These are phyloP conservation scores for Rhorus exstirpatorius DNA, from an alignment of 2,888 invertebrate genomes.

Conservation along the genomic window DNA sequence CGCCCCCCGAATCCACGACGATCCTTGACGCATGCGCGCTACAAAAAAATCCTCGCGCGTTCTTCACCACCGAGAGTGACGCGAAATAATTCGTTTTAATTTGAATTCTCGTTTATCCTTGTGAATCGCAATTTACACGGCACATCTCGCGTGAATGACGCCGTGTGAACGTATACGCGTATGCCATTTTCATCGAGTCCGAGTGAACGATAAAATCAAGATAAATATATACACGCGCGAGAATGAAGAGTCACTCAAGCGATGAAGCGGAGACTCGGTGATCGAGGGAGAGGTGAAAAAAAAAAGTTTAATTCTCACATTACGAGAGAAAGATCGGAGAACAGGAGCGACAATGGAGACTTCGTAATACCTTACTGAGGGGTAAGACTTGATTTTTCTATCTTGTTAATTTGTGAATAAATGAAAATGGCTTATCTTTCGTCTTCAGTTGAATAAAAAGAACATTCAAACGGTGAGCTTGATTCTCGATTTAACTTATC, in stretches of 20 bases:
- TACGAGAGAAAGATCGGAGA: conserved; percentile 23
- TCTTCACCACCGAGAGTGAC: not conserved
- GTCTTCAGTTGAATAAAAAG: no score
- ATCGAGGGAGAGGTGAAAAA: conserved; percentile 12
- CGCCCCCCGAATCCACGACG: not conserved
- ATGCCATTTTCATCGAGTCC: not conserved
- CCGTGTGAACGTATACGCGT: not conserved
- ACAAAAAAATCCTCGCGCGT: not conserved
- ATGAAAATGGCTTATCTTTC: not conserved
- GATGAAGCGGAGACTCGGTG: conserved; percentile 37
- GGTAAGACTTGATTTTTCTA: conserved; percentile 34
- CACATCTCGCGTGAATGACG: conserved; percentile 11
- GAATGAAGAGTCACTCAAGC: conserved; percentile 31
- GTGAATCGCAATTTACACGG: not conserved
- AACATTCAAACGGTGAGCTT: no score
- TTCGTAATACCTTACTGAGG: conserved; percentile 55
- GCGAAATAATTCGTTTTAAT: not conserved
- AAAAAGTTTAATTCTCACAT: not conserved
- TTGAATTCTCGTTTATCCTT: not conserved
- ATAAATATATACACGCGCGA: conserved; percentile 5
- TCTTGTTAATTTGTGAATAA: not conserved
- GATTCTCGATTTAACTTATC: not conserved
- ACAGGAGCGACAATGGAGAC: conserved; percentile 43
- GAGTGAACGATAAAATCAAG: conserved; percentile 38
- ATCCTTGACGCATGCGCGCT: conserved; percentile 3